These are phyloP conservation scores for Elmis aenea DNA, from an alignment of 2,888 invertebrate species.

Conservation along the genomic window DNA sequence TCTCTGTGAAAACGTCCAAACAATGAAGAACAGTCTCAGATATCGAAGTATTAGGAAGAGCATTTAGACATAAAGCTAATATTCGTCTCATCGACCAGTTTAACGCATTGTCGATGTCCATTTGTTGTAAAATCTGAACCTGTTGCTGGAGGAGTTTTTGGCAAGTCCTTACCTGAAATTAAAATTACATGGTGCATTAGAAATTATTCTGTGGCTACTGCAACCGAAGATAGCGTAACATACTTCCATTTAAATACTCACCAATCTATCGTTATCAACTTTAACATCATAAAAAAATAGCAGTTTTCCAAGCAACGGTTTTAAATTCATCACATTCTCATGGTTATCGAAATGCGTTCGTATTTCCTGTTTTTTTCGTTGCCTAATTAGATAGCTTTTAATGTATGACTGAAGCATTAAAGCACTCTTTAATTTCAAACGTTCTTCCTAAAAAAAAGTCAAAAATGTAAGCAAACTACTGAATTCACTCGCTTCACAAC, in stretches of 20 bases:
- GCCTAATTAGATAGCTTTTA: slow-evolving; percentile 68
- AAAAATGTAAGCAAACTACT: no score
- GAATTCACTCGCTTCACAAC: no score
- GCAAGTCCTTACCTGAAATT: slow-evolving; percentile 43
- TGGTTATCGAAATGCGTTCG: slow-evolving; percentile 66
- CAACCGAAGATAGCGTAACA: not conserved
- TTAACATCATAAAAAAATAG: slow-evolving; percentile 71
- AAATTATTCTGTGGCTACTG: no score
- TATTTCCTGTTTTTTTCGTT: slow-evolving; percentile 60
- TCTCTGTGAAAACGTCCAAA: slow-evolving; percentile 68
- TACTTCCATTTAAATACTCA: slow-evolving; percentile 36
- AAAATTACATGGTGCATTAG: slow-evolving; percentile 7
- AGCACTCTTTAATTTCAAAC: slow-evolving; percentile 69
- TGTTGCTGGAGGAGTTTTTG: slow-evolving; percentile 45
- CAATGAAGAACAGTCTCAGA: slow-evolving; percentile 72
- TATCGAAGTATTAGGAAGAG: slow-evolving; percentile 25
- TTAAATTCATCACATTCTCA: slow-evolving; percentile 48
- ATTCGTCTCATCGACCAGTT: slow-evolving; percentile 46
- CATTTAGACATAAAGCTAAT: slow-evolving; percentile 38
- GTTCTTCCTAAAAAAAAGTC: slow-evolving; percentile 61
- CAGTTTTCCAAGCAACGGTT: slow-evolving; percentile 60
- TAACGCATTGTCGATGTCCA: slow-evolving; percentile 40
- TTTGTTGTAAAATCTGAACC: slow-evolving; percentile 38
- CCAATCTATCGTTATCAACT: slow-evolving; percentile 63
- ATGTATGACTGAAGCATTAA: slow-evolving; percentile 77